Conservation (phyloP, 92 coral and sea anemone genomes). For the Epizoanthus scotinus region DNA sequence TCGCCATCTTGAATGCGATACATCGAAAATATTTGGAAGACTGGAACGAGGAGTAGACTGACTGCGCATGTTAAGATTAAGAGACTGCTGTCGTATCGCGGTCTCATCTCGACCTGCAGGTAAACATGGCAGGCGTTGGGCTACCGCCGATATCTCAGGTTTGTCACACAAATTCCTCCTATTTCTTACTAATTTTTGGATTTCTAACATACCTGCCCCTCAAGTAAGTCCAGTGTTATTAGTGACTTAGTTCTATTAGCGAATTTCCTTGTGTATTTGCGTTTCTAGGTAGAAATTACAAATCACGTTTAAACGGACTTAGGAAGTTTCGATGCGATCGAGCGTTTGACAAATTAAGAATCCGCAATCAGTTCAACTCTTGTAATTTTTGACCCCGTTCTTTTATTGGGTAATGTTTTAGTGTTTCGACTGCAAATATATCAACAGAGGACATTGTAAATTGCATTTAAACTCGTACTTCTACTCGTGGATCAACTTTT, state of each 20-base stretch:
- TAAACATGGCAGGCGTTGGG: constrained; percentile 95
- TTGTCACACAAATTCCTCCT: constrained; percentile 18
- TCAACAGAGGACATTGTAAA: background rate
- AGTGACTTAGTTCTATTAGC: background rate
- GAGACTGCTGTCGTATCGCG: constrained; percentile 47
- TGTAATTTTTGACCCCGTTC: background rate
- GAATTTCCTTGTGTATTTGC: background rate
- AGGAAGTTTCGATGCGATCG: background rate
- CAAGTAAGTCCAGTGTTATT: background rate
- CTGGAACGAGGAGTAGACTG: constrained; percentile 30
- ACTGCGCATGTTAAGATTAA: constrained; percentile 26
- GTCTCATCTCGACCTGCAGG: constrained; percentile 29
- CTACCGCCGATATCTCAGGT: constrained; percentile 90
- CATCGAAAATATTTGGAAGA: background rate
- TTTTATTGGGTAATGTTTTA: background rate
- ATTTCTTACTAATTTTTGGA: background rate
- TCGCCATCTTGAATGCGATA: constrained; percentile 74
- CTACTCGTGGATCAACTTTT: too few relatives aligned
- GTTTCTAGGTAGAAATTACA: constrained; percentile 7
- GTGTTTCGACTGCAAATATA: background rate
- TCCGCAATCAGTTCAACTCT: background rate
- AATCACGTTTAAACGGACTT: background rate
- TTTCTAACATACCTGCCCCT: background rate
- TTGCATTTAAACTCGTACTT: background rate
- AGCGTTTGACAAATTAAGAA: background rate